Evolutionary conservation across 2,113 vertebrate genomes (phyloP), one percentile per base, ranked within the genome.

Genomic region (Festucalex cinctus): DNA sequence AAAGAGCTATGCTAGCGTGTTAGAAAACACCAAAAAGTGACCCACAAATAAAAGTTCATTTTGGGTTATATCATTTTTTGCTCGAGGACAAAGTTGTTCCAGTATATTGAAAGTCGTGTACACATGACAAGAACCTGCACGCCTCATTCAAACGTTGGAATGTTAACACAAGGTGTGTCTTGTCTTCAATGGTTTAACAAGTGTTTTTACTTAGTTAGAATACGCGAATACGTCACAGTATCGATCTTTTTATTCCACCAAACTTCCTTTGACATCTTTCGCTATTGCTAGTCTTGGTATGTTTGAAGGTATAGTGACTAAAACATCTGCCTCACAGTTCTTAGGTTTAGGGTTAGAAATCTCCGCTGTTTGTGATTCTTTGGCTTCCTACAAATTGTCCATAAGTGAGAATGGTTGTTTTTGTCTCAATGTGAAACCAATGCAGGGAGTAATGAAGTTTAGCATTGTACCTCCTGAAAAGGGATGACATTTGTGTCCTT

Each of bases 121-220:
- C 4, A n/a, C 46, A 49, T 19, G 20, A 37, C 54, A 17, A 24
- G 59, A 69, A 24, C 28, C 26, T n/a, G 13, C 70, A 61, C 13
- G 72, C 61, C 53, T 46, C 5, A 51, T 6, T 17, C 17, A 10
- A 16, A 54, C 60, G 41, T 70, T 16, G 60, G 48, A 26, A 39
- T 69, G 41, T 75, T 70, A 75, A 46, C 14, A 37, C 43, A 63
- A 69, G 73, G 62, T 61, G 73, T 69, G 73, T 54, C 44, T 51
- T 14, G 41, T 28, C n/a, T 46, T 26, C 9, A 41, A 20, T n/a
- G 59, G n/a, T 20, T 10, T 26, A 49, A 28, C n/a, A 53, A 28
- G 24, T 56, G 13, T 32, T 53, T 24, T 53, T 9, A 53, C n/a
- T 49, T n/a, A 17, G 46, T 49, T 49, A n/a, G n/a, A n/a, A n/a